phyloP scores from a whole-genome alignment of 1,140 invertebrate genomes.

The Oncopeltus fasciatus region DNA sequence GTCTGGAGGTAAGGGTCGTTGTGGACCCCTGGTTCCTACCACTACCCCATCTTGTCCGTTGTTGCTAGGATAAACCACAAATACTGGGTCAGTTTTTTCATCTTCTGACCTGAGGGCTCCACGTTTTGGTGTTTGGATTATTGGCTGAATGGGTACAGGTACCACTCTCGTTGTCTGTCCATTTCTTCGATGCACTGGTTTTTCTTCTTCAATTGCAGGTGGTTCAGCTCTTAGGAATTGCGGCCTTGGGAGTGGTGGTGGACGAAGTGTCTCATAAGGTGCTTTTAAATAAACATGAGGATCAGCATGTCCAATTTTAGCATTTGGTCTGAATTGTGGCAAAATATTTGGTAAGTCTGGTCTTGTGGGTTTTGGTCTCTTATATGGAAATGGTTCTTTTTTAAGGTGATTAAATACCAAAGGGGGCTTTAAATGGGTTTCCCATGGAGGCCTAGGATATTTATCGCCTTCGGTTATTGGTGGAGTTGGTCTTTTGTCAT shows the following conservation, averaged over 20 bases:
- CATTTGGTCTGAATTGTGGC: conserved; percentile 53
- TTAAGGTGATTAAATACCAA: conserved; percentile 7
- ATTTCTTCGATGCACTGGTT: conserved; percentile 19
- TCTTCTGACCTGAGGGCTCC: background rate
- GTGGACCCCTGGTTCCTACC: conserved; percentile 38
- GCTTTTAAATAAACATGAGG: conserved; percentile 23
- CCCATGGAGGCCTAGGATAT: conserved; percentile 25
- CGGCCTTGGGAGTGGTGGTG: conserved; percentile 32
- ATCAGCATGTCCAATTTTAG: conserved; percentile 40
- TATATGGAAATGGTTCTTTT: conserved; percentile 14
- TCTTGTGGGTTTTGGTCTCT: conserved; percentile 20
- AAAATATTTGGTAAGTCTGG: conserved; percentile 46
- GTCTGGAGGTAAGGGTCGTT: conserved; percentile 38
- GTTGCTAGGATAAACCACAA: conserved; percentile 43
- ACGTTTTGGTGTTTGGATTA: background rate
- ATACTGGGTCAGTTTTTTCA: conserved; percentile 32
- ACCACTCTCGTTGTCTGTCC: conserved; percentile 30
- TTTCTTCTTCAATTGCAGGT: conserved; percentile 20
- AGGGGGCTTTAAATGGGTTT: conserved; percentile 20
- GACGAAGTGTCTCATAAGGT: conserved; percentile 27
- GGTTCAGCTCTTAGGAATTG: conserved; percentile 26
- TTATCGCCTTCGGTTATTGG: conserved; percentile 6
- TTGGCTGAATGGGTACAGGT: conserved; percentile 45
- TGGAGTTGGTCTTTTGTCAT: background rate
- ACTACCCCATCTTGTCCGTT: conserved; percentile 34